Conservation (phyloP, 2,113 vertebrate species). For the Tragelaphus scriptus region DNA sequence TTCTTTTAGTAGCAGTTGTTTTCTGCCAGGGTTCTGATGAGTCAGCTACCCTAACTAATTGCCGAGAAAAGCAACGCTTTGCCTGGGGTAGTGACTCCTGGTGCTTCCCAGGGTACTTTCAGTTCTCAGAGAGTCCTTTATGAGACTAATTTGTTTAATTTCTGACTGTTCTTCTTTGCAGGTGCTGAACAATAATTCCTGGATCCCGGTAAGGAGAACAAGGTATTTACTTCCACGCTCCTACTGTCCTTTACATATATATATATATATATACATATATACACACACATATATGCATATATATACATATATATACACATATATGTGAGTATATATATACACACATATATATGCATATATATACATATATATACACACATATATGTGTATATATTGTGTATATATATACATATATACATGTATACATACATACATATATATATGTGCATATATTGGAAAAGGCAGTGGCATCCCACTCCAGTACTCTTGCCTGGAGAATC, state of each 20-base stretch:
- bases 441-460: too few species aligned
- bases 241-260: neutral
- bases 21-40: neutral
- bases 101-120: neutral
- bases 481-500: too few species aligned
- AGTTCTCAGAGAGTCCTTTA: neutral
- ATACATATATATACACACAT: too few species aligned
- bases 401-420: too few species aligned
- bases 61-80: neutral
- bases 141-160: neutral
- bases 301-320: too few species aligned
- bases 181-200: neutral
- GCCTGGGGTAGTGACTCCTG: neutral
- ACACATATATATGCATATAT: too few species aligned
- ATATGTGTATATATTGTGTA: too few species aligned
- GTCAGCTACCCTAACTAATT: neutral
- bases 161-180: neutral
- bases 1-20: neutral
- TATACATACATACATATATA: too few species aligned
- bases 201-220: neutral
- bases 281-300: too few species aligned
- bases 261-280: fast-evolving
- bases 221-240: neutral
- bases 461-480: too few species aligned
- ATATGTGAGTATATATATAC: neutral